These are phyloP conservation scores for Episyrphus balteatus DNA, from an alignment of 1,140 invertebrate genomes.

Conservation along the genomic window DNA sequence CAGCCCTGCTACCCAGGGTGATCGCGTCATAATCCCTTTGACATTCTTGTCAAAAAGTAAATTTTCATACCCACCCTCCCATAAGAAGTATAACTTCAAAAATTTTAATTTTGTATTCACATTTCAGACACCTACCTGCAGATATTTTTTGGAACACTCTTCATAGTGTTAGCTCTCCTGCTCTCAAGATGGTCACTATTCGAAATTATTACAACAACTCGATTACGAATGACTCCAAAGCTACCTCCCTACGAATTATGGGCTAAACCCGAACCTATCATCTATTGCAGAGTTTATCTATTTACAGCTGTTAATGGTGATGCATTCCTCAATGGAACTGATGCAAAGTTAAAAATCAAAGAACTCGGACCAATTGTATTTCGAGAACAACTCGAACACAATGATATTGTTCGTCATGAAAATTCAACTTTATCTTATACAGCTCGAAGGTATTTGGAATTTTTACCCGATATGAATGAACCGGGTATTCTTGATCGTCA, in stretches of 20 bases:
- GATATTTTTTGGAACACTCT: no score
- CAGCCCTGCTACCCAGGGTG: no score
- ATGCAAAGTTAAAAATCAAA: slow-evolving; percentile 41
- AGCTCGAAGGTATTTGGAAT: slow-evolving; percentile 39
- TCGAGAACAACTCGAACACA: slow-evolving; percentile 12
- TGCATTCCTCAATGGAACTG: slow-evolving; percentile 40
- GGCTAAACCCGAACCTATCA: slow-evolving; percentile 42
- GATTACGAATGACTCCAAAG: slow-evolving; percentile 45
- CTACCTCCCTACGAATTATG: slow-evolving; percentile 53
- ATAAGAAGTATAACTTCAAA: no score
- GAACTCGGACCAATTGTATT: slow-evolving; percentile 49
- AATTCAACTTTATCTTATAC: slow-evolving; percentile 48
- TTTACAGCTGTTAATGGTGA: slow-evolving; percentile 51
- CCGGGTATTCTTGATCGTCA: slow-evolving; percentile 41
- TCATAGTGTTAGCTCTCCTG: no score
- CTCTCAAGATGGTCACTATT: no score
- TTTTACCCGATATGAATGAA: slow-evolving; percentile 39
- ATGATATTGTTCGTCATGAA: slow-evolving; percentile 40
- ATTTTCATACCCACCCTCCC: no score
- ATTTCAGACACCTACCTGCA: no score
- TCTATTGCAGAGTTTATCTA: slow-evolving; percentile 41
- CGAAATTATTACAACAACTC: slow-evolving; percentile 16
- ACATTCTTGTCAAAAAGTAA: no score
- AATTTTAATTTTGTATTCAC: no score
- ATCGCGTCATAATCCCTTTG: no score